phyloP scores from a whole-genome alignment of 2,113 vertebrate species.

The Vulpes lagopus region DNA sequence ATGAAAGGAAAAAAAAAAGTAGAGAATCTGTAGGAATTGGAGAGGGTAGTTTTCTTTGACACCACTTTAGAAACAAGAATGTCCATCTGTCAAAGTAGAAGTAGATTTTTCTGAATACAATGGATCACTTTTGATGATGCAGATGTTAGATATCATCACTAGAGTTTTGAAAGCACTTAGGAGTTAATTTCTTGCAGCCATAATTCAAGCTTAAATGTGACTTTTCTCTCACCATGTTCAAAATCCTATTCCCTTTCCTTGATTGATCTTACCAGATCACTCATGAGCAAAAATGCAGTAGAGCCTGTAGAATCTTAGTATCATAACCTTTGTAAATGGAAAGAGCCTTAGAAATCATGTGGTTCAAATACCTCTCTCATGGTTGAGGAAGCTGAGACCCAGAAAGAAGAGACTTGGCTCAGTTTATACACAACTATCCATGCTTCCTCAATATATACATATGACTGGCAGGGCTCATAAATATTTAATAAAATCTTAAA shows the following conservation, averaged over 20 bases:
- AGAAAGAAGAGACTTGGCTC: not conserved
- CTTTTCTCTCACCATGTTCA: not conserved
- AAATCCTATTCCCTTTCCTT: constrained; percentile 14
- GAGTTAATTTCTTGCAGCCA: not conserved
- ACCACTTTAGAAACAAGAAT: not conserved
- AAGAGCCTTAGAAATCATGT: not conserved
- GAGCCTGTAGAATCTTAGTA: not conserved
- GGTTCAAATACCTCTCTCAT: not conserved
- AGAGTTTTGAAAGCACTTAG: not conserved
- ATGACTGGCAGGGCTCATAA: not conserved
- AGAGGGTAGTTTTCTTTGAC: not conserved
- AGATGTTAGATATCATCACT: not conserved
- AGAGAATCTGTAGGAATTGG: not conserved
- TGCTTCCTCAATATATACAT: not conserved
- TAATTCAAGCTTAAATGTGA: constrained; percentile 32
- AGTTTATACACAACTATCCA: not conserved
- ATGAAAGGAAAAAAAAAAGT: not conserved
- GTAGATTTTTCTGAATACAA: constrained; percentile 21
- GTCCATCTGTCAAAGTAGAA: not conserved
- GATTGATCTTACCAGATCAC: not conserved
- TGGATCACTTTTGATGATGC: not conserved
- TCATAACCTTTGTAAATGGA: not conserved
- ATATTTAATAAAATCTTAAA: not conserved
- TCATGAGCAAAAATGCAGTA: not conserved
- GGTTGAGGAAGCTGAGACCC: not conserved